These are phyloP conservation scores for Xylophagus ater DNA, from an alignment of 2,888 invertebrate genomes.

Conservation along the genomic window DNA sequence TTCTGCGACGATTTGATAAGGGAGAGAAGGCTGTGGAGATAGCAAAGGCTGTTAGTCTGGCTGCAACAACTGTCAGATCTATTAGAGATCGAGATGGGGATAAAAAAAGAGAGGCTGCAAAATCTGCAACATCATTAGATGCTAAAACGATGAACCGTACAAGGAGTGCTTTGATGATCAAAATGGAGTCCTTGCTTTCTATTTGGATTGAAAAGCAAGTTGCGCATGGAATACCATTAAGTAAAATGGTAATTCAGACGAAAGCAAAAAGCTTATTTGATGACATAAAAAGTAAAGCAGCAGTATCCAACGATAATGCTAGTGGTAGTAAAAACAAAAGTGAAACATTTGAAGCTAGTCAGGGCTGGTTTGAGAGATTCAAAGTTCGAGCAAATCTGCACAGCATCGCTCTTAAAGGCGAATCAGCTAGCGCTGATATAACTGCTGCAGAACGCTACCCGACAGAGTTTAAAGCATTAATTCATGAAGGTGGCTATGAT, in stretches of 20 bases:
- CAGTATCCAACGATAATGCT: slow-evolving; percentile 9
- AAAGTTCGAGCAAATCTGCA: slow-evolving; percentile 12
- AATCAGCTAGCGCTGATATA: slow-evolving; percentile 19
- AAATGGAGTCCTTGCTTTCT: slow-evolving; percentile 18
- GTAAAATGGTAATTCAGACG: slow-evolving; percentile 20
- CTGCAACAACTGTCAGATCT: slow-evolving; percentile 17
- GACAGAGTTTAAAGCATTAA: slow-evolving; percentile 17
- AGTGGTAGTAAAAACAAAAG: slow-evolving; percentile 13
- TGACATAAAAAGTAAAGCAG: slow-evolving; percentile 17
- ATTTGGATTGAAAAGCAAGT: slow-evolving; percentile 20
- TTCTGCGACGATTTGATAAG: slow-evolving; percentile 17
- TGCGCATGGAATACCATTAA: slow-evolving; percentile 19
- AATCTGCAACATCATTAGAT: slow-evolving; percentile 19
- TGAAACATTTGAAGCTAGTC: slow-evolving; percentile 20
- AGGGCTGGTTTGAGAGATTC: slow-evolving; percentile 20
- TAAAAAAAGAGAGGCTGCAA: slow-evolving; percentile 20
- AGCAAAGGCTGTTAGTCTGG: slow-evolving; percentile 2
- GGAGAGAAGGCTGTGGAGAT: slow-evolving; percentile 20
- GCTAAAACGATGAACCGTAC: slow-evolving; percentile 17
- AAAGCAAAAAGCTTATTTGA: slow-evolving; percentile 21
- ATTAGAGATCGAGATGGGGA: slow-evolving; percentile 19
- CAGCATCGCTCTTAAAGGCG: slow-evolving; percentile 19
- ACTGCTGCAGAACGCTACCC: slow-evolving; percentile 17
- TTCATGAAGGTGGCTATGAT: slow-evolving; percentile 15
- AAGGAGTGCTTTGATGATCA: slow-evolving; percentile 19